These are phyloP conservation scores for Pimephales promelas DNA, from an alignment of 2,113 vertebrate species.

Conservation along the genomic window DNA sequence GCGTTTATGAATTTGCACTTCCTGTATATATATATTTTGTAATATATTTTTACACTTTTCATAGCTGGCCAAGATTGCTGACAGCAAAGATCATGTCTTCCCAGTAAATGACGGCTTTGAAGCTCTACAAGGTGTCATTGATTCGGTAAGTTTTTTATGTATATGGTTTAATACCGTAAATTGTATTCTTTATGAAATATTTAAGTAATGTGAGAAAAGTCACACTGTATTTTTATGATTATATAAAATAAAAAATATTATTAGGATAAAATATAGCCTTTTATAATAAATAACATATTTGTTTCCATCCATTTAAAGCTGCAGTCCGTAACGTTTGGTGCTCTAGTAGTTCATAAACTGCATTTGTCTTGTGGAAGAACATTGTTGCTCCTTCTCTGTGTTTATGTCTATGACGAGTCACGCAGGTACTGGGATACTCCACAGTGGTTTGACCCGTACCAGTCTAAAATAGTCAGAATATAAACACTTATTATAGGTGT, in stretches of 20 bases:
- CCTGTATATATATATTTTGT: background rate
- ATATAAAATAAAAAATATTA: background rate
- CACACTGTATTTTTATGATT: background rate
- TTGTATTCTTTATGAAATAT: background rate
- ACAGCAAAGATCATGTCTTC: constrained; percentile 96
- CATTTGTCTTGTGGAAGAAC: too few relatives aligned
- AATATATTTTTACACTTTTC: background rate
- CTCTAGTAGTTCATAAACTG: too few relatives aligned
- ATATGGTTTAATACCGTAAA: background rate
- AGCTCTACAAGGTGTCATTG: constrained; percentile 93
- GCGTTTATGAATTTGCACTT: background rate
- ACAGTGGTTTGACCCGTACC: too few relatives aligned
- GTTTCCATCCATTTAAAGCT: too few relatives aligned
- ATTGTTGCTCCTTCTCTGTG: too few relatives aligned
- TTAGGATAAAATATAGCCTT: background rate
- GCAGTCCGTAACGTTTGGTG: too few relatives aligned
- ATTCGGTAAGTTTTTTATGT: constrained; percentile 84
- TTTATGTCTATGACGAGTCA: too few relatives aligned
- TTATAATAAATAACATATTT: background rate
- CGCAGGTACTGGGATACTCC: too few relatives aligned
- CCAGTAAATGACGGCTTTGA: constrained; percentile 97
- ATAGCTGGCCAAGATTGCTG: constrained; percentile 96
- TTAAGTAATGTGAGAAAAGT: background rate
- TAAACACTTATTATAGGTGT: too few relatives aligned
- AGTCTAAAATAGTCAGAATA: too few relatives aligned